Evolutionary conservation across 2,113 vertebrate genomes (phyloP).

Genomic region (Mola mola): DNA sequence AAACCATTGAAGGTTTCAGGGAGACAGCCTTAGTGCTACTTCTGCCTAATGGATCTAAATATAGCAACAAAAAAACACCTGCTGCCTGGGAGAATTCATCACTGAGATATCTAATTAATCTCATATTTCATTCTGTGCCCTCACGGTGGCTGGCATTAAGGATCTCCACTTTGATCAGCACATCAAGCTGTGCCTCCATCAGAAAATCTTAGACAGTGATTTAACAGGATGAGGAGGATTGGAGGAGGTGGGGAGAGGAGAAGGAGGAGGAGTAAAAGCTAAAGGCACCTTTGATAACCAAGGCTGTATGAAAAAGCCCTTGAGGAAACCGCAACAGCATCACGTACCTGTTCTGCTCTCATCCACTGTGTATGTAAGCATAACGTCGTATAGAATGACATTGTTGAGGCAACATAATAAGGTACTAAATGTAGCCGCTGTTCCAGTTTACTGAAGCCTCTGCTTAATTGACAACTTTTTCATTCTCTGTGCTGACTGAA

Average conservation of each 20-base stretch:
- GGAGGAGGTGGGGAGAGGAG: constrained; percentile 1
- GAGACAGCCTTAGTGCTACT: constrained; percentile 65
- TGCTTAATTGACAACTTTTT: constrained; percentile 20
- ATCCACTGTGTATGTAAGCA: constrained; percentile 36
- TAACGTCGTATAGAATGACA: constrained; percentile 40
- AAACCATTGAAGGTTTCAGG: constrained; percentile 67
- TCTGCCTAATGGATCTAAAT: constrained; percentile 78
- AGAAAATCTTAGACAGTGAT: constrained; percentile 53
- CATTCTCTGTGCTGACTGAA: neutral
- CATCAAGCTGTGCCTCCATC: constrained; percentile 59
- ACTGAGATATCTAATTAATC: constrained; percentile 79
- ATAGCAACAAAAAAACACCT: constrained; percentile 80
- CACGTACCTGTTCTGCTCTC: constrained; percentile 54
- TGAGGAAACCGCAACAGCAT: constrained; percentile 63
- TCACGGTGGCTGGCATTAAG: constrained; percentile 71
- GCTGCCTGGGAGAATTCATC: constrained; percentile 69
- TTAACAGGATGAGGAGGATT: constrained; percentile 34
- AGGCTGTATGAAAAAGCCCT: constrained; percentile 57
- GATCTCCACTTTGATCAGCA: constrained; percentile 73
- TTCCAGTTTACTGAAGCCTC: constrained; percentile 17
- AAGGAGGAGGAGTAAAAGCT: constrained; percentile 40
- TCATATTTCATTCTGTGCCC: constrained; percentile 71
- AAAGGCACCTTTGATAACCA: constrained; percentile 58
- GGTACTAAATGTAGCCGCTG: constrained; percentile 39
- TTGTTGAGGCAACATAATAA: constrained; percentile 47